A percentile compares a stretch with the other conserved stretches of the same genome.
phyloP scores from a whole-genome alignment of 2,888 invertebrate species.

The Tineola bisselliella region DNA sequence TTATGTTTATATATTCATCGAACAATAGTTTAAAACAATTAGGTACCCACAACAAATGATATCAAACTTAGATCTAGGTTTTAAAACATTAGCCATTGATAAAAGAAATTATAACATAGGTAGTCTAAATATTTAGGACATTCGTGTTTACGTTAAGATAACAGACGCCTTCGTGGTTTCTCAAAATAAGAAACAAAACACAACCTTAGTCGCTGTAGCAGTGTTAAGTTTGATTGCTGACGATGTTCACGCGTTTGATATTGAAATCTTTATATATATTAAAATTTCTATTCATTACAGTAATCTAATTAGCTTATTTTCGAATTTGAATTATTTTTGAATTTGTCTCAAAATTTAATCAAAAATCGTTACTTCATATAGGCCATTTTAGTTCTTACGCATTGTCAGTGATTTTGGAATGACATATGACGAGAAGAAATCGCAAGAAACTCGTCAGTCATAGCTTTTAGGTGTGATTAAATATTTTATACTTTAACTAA shows the following conservation, averaged over 20 bases:
- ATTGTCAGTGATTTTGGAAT: no score
- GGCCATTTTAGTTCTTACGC: no score
- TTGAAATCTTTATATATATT: no score
- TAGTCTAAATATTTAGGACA: conserved; percentile 1
- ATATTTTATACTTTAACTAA: no score
- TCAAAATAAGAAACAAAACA: neutral
- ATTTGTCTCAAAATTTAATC: no score
- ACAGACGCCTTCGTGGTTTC: neutral
- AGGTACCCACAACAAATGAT: conserved; percentile 32
- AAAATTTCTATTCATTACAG: no score
- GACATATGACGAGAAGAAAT: no score
- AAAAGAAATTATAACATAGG: conserved; percentile 22
- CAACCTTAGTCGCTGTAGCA: neutral
- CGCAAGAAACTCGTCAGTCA: no score
- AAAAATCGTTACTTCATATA: no score
- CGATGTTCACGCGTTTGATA: neutral
- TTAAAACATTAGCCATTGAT: conserved; percentile 49
- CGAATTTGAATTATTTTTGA: no score
- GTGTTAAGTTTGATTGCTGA: neutral
- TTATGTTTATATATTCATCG: conserved; percentile 1
- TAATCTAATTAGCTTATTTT: no score
- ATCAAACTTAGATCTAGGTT: conserved; percentile 38
- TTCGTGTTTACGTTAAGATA: neutral
- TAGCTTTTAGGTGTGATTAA: no score
- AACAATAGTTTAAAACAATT: conserved; percentile 46